These are phyloP conservation scores for Steromphala cineraria DNA, from an alignment of 2,888 invertebrate genomes.

Conservation along the genomic window DNA sequence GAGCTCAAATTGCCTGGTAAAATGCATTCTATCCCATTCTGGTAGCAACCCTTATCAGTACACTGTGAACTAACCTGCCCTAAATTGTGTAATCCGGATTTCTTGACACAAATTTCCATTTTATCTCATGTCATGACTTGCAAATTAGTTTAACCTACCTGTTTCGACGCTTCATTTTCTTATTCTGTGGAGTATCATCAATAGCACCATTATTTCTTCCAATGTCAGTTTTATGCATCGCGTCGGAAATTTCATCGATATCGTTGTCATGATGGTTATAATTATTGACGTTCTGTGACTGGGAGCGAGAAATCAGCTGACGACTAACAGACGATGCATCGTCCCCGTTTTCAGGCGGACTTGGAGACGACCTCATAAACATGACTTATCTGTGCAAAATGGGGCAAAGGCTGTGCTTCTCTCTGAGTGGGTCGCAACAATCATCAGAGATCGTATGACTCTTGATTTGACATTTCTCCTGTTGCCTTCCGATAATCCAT, in stretches of 20 bases:
- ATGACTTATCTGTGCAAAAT: neutral
- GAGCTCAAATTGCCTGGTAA: too few relatives aligned
- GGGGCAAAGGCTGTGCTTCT: neutral
- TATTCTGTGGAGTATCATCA: neutral
- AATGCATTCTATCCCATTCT: too few relatives aligned
- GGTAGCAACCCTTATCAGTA: too few relatives aligned
- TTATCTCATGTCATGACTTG: neutral
- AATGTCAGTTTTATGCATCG: neutral
- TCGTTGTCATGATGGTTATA: neutral
- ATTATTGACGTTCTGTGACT: neutral
- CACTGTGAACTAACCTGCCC: too few relatives aligned
- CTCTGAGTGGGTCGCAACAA: neutral
- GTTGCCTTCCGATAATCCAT: neutral
- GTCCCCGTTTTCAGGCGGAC: neutral
- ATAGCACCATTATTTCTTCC: neutral
- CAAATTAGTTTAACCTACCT: neutral
- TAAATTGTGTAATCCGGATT: neutral
- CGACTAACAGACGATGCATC: neutral
- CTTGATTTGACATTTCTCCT: neutral
- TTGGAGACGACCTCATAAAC: neutral
- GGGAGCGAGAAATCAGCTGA: neutral
- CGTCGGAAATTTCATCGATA: neutral
- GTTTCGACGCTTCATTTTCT: neutral
- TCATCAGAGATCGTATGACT: slow-evolving; percentile 9
- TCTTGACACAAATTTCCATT: too few relatives aligned